These are phyloP conservation scores for Dysdera silvatica DNA, from an alignment of 1,140 invertebrate genomes.

Conservation along the genomic window DNA sequence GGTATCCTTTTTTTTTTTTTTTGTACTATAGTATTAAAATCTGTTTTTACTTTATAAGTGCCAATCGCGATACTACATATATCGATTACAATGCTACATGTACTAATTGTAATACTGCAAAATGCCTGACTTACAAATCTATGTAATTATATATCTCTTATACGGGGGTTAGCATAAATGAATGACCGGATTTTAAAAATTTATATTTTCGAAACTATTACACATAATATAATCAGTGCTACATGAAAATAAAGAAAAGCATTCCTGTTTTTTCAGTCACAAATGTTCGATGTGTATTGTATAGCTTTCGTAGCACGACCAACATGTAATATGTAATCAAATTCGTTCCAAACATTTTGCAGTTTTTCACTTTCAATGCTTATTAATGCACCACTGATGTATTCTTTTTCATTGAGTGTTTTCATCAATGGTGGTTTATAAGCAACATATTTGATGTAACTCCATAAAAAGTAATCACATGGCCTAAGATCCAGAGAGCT, in stretches of 20 bases:
- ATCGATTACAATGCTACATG: no score
- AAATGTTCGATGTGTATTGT: neutral
- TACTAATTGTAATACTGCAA: no score
- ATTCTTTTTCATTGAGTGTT: neutral
- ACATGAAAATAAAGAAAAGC: neutral
- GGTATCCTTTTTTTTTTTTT: no score
- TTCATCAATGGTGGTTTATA: neutral
- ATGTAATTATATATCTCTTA: no score
- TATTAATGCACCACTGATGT: neutral
- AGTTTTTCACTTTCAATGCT: neutral
- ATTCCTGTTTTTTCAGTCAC: neutral
- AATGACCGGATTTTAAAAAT: neutral
- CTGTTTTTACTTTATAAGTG: no score
- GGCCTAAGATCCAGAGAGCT: neutral
- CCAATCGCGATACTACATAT: no score
- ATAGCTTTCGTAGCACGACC: neutral
- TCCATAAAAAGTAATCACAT: neutral
- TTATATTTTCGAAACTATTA: slow-evolving; percentile 1
- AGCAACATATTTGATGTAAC: neutral
- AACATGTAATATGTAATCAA: neutral
- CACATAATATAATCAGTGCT: neutral
- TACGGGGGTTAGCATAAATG: neutral
- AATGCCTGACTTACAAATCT: no score
- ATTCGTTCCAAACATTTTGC: neutral
- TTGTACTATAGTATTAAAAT: no score